Evolutionary conservation across 2,113 vertebrate genomes (phyloP), one percentile per base, ranked within the genome.

Genomic region (Odobenus rosmarus): DNA sequence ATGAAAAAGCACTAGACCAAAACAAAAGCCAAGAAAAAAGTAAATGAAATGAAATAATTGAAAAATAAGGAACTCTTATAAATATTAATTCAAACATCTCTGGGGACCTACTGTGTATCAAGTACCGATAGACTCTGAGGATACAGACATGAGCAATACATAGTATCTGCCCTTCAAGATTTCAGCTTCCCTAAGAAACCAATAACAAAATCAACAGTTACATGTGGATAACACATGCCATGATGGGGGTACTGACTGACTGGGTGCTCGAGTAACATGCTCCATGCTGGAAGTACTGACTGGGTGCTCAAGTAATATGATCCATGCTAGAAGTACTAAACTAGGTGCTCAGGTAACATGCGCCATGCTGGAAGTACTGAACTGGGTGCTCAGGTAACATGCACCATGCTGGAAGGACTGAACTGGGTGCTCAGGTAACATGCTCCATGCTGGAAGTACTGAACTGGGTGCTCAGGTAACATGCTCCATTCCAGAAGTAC

Each of bases 151-250:
- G 62, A 33, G 5, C 26, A 8, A 5, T 0, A 0, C 18, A 13
- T 1, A 3, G 42, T 3, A 42, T 9, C 62, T 82, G 64, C 85
- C 46, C 62, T 53, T 42, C 31, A 15, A 24, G 33, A 31, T 12
- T 26, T 7, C 36, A 2, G 51, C 4, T 49, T 15, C 51, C 39
- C 23, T 49, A 24, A 31, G 77, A 82, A 71, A 51, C 76, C 16
- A 18, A 1, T 24, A 14, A 69, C 53, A 5, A 39, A 39, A 3
- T n/a, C 53, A 46, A 2, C 33, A 2, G 13, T 14, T n/a, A 7
- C 0, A 0, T 14, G 6, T 1, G 24, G 53, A 8, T 24, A 9
- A 23, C 42, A 10, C 2, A 26, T 0, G 0, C 28, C 28, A 2
- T 1, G 55, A 7, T 4, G 23, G 21, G 19, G 28, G 36, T 39